Base-by-base conservation (phyloP, 2,888 invertebrate genomes). In the Ernsta delagoae region DNA sequence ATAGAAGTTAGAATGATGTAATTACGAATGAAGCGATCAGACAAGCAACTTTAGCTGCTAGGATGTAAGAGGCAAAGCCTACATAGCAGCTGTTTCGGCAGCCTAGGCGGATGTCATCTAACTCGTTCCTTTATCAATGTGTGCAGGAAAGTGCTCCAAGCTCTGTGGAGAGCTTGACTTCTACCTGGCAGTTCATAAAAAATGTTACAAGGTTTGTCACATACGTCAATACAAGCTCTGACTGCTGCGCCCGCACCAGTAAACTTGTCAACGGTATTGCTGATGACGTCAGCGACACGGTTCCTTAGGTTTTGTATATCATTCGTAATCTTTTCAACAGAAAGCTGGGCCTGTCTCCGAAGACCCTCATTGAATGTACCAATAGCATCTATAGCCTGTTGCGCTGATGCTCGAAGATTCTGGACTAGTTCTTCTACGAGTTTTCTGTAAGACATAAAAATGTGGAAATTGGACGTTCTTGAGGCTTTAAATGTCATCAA, bases 161-260 rank as follows among this genome's bases (percentile, higher is more conserved):
- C 16, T 16, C 16, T 16, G 16, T 16, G 16, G 16, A 16, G 16
- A 16, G 16, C 16, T 16, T 16, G 16, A 16, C 16, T 16, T 16
- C 16, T 16, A 16, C 16, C 16, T 16, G 16, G 16, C 16, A 16
- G 16, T 16, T 16, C 1, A 16, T 16, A 16, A 16, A 16, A 16
- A 16, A 16, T 16, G 16, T 16, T 16, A 16, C 16, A 16, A 16
- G 16, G 16, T 16, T 41, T 41, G 41, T 45, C 7, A 81, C 85
- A 80, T 79, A 92, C 92, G 72, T 84, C 78, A 65, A 90, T 79
- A 73, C 92, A 92, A 3, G 78, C 78, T 12, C 75, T 78, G 0
- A 91, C 79, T 3, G 79, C 83, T 4, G 77, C 72, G 4, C 81
- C 82, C 4, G 86, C 82, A 31, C 80, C 79, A 0, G 79, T 74